A percentile compares a stretch with the other conserved stretches of the same genome.
Evolutionary conservation across 2,797 vertebrate genomes (phyloP).

Genomic region (Knipowitschia caucasica): DNA sequence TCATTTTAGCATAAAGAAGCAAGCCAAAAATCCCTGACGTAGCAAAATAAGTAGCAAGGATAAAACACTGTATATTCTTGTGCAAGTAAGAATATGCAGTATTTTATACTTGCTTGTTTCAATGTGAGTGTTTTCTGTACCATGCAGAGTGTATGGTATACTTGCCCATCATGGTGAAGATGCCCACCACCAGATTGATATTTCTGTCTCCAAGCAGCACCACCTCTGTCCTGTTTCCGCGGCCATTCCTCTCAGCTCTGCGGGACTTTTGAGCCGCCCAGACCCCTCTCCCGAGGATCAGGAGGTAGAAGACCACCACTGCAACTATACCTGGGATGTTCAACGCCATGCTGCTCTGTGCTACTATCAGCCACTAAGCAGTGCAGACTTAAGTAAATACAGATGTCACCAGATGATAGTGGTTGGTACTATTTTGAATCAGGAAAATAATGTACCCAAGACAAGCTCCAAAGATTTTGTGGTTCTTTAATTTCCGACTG

Average conservation of each 20-base stretch:
- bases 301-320: constrained; percentile 44
- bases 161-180: constrained; percentile 59
- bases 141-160: background rate
- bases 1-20: too few relatives aligned
- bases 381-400: background rate
- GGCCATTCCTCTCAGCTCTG: constrained; percentile 25
- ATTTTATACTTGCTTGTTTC: too few relatives aligned
- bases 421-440: too few relatives aligned
- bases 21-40: too few relatives aligned
- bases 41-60: too few relatives aligned
- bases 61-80: too few relatives aligned
- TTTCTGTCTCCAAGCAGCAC: constrained; percentile 50
- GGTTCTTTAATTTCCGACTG: too few relatives aligned
- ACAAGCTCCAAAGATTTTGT: too few relatives aligned
- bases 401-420: background rate
- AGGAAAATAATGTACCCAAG: too few relatives aligned
- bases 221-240: constrained; percentile 31
- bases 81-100: too few relatives aligned
- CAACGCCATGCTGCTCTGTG: constrained; percentile 34
- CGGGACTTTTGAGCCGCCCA: constrained; percentile 48
- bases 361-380: background rate
- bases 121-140: too few relatives aligned
- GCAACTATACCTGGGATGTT: constrained; percentile 48
- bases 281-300: constrained; percentile 50
- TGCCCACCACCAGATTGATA: constrained; percentile 45